A percentile compares a stretch with the other conserved stretches of the same genome.
Evolutionary conservation across 2,113 vertebrate species (phyloP).

Genomic region (Pterocles gutturalis): DNA sequence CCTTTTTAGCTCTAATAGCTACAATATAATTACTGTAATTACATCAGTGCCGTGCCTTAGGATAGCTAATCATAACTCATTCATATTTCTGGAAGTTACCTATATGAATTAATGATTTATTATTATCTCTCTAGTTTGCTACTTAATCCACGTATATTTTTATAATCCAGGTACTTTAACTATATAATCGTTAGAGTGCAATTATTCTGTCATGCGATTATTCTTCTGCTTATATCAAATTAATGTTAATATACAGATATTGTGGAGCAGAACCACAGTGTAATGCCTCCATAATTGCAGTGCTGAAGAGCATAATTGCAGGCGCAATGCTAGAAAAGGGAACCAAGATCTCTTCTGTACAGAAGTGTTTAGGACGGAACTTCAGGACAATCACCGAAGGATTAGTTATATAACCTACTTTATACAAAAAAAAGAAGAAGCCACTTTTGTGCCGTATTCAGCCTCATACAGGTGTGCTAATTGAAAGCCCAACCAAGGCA

Average conservation of each 20-base stretch:
- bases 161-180: conserved; percentile 63
- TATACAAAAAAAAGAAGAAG: not conserved
- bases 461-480: not conserved
- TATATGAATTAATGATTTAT: conserved; percentile 68
- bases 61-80: conserved; percentile 63
- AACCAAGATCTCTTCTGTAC: not conserved
- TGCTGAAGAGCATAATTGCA: conserved; percentile 23
- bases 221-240: conserved; percentile 61
- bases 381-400: not conserved
- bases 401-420: not conserved
- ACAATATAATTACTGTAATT: conserved; percentile 66
- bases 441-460: not conserved
- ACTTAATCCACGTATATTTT: conserved; percentile 67
- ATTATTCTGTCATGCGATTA: conserved; percentile 64
- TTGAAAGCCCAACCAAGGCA: not conserved
- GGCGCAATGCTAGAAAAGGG: not conserved
- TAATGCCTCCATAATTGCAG: conserved; percentile 35
- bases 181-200: conserved; percentile 66
- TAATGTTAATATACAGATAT: conserved; percentile 56
- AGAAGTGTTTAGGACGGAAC: not conserved
- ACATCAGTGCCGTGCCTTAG: conserved; percentile 46
- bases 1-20: conserved; percentile 47
- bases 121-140: conserved; percentile 66
- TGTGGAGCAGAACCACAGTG: conserved; percentile 35
- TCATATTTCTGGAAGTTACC: conserved; percentile 60